These are phyloP conservation scores for Rhea pennata DNA, from an alignment of 2,113 vertebrate species.

Conservation along the genomic window DNA sequence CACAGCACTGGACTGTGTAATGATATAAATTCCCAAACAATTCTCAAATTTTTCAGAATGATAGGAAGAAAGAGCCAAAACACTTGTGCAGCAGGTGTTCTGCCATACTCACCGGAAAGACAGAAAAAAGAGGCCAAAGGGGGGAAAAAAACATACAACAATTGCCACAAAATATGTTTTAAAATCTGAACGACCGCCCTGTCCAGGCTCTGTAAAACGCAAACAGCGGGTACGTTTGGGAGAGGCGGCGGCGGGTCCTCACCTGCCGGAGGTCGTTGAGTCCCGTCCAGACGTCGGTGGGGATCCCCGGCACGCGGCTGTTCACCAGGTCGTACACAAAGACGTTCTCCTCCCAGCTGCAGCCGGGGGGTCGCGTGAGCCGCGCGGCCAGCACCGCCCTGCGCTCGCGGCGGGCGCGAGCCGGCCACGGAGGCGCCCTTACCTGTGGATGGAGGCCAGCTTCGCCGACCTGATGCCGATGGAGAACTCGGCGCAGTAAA, in stretches of 20 bases:
- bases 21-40: background rate
- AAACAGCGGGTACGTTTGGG: too few species aligned
- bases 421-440: background rate
- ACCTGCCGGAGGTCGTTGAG: conserved; percentile 84
- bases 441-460: conserved; percentile 85
- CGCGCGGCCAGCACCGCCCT: too few species aligned
- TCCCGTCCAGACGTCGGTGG: conserved; percentile 82
- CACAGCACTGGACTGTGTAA: background rate
- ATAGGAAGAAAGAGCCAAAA: background rate
- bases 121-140: background rate
- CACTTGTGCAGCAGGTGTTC: too few species aligned
- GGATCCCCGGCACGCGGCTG: conserved; percentile 83
- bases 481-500: conserved; percentile 83
- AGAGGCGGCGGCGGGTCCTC: background rate
- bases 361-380: too few species aligned
- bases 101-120: background rate
- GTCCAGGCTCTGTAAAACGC: too few species aligned
- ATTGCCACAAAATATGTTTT: background rate
- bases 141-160: background rate
- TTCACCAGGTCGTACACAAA: conserved; percentile 86
- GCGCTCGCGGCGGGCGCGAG: too few species aligned
- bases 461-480: conserved; percentile 81
- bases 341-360: conserved; percentile 85
- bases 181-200: background rate
- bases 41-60: background rate